Base-by-base conservation (phyloP, 2,888 invertebrate genomes). In the Scrobipalpa costella region DNA sequence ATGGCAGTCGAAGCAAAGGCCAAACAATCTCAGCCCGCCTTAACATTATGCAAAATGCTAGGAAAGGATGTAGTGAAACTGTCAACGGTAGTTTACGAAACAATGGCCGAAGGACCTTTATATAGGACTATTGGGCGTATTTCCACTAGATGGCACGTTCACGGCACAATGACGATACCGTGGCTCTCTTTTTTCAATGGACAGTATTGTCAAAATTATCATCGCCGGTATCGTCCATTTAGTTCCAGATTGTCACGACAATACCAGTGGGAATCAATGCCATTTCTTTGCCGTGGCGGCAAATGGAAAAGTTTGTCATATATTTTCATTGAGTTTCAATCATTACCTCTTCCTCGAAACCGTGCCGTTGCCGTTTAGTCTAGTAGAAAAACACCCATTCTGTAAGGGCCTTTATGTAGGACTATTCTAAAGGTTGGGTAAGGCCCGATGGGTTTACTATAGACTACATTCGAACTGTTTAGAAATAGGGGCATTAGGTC, bases 1-100 rank as follows among this genome's bases (percentile, higher is more conserved):
- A 34, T 17, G 7, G 15, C 6, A 36, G 57, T 19, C 65, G 57
- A 66, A 61, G 49, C 58, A 70, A 70, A 73, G 71, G 68, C 72
- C 71, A 74, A 74, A 73, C 76, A 80, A 80, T 78, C 78, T 76
- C 64, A 68, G 69, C 63, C 40, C 50, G 69, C 66, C 66, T 67
- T 69, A 69, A 68, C 73, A 76, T 79, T 79, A 79, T 79, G 77
- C 77, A 75, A 76, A 72, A 74, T 68, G 68, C 69, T 73, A 68
- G 67, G 57, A 50, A 52, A 65, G 66, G 68, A 67, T 74, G 66
- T 65, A 65, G 63, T 17, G 62, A 67, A 68, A 67, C 68, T 71
- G 69, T 67, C 67, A 58, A 68, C 63, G 67, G 66, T 69, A 70
- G 67, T 71, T 72, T 69, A 61, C 65, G 58, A 69, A 69, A 70